These are phyloP conservation scores for Atrichornis clamosus DNA, from an alignment of 2,113 vertebrate species.

Conservation along the genomic window DNA sequence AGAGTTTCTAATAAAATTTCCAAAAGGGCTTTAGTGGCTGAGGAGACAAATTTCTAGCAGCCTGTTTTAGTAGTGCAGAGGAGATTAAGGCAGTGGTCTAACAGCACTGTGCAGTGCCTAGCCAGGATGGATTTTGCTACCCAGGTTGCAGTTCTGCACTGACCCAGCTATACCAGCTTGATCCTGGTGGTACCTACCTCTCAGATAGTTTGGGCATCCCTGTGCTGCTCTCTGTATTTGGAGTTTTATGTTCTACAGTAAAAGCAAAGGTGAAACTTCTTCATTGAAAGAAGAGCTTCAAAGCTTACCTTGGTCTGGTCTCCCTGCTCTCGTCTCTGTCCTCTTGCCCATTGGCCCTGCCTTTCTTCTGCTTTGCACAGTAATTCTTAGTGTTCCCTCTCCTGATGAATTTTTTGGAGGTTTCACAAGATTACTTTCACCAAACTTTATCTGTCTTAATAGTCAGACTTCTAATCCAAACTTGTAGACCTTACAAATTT, in stretches of 20 bases:
- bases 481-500: neutral
- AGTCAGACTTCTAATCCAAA: neutral
- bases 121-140: neutral
- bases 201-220: neutral
- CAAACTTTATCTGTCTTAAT: neutral
- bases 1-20: neutral
- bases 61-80: neutral
- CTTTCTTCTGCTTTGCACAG: neutral
- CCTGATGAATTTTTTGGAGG: neutral
- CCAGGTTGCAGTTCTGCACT: neutral
- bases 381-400: neutral
- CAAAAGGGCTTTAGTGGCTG: neutral
- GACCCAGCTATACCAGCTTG: neutral
- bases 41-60: neutral
- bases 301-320: neutral
- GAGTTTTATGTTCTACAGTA: neutral
- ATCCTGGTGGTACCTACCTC: neutral
- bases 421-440: neutral
- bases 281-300: neutral
- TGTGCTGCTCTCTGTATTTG: neutral
- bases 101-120: neutral
- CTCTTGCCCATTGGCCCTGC: fast-evolving
- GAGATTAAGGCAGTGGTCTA: neutral
- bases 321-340: neutral
- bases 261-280: neutral